Evolutionary conservation across 2,797 vertebrate genomes (phyloP).

Genomic region (Delichon dasypus): DNA sequence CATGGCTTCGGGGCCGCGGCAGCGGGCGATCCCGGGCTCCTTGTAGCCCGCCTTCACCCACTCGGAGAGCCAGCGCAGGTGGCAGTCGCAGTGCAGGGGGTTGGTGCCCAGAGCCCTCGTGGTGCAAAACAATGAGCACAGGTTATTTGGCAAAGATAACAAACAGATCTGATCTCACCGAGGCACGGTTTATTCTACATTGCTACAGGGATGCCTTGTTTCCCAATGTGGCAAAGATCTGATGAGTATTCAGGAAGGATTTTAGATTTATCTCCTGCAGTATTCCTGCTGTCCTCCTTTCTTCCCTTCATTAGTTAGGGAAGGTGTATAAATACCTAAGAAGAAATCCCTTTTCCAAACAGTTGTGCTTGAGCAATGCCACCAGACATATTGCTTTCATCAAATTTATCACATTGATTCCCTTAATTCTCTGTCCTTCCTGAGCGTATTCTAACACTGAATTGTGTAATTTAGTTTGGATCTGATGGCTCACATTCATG

Average conservation of each 20-base stretch:
- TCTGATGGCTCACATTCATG: background rate
- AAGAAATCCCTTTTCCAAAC: background rate
- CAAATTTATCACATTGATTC: background rate
- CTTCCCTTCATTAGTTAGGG: background rate
- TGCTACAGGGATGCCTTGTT: background rate
- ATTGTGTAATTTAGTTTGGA: background rate
- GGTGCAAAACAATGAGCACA: background rate
- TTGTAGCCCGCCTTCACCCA: constrained; percentile 98
- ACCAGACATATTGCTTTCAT: background rate
- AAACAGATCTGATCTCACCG: rapidly evolving
- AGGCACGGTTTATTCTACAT: rapidly evolving
- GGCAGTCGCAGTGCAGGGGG: constrained; percentile 94
- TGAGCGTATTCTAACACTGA: background rate
- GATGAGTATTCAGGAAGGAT: background rate
- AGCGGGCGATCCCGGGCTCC: constrained; percentile 97
- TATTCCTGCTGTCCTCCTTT: background rate
- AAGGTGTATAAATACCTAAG: background rate
- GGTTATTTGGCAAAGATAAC: background rate
- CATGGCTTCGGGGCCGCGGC: constrained; percentile 92
- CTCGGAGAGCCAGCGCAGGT: constrained; percentile 95
- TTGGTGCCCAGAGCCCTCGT: constrained; percentile 94
- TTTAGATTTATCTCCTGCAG: background rate
- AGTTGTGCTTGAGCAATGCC: background rate
- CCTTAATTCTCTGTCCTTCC: background rate
- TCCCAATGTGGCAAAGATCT: background rate